A percentile compares a stretch with the other conserved stretches of the same genome.
Conservation (phyloP, 2,113 vertebrate species). For the Zootoca vivipara region DNA sequence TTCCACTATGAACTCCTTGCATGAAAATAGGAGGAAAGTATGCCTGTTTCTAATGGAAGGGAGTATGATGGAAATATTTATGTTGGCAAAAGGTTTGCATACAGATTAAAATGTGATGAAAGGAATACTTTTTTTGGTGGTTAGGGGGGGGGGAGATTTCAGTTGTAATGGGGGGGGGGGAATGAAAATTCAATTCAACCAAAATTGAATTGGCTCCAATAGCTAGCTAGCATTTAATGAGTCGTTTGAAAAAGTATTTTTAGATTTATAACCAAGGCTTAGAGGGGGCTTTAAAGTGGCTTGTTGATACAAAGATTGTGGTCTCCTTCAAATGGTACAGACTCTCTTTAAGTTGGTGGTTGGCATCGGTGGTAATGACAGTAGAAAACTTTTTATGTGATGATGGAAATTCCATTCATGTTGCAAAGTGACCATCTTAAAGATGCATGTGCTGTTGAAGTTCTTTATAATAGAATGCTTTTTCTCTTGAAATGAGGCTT, state of each 20-base stretch:
- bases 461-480: not conserved
- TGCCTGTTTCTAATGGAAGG: not conserved
- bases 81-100: not conserved
- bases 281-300: not conserved
- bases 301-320: constrained; percentile 4
- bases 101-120: not conserved
- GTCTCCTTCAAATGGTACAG: not conserved
- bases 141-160: not conserved
- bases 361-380: not conserved
- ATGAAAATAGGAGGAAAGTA: constrained; percentile 12
- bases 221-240: not conserved
- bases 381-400: not conserved
- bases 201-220: constrained; percentile 12
- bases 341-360: not conserved
- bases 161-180: not conserved
- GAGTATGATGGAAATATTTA: constrained; percentile 11
- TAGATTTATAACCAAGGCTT: not conserved
- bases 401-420: not conserved
- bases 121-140: not conserved
- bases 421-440: not conserved
- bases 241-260: constrained; percentile 12
- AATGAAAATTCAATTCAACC: constrained; percentile 12
- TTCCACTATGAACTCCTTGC: constrained; percentile 7
- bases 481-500: not conserved
- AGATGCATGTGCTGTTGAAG: not conserved